Conservation (phyloP, 2,113 vertebrate species). For the Pseudonaja textilis region DNA sequence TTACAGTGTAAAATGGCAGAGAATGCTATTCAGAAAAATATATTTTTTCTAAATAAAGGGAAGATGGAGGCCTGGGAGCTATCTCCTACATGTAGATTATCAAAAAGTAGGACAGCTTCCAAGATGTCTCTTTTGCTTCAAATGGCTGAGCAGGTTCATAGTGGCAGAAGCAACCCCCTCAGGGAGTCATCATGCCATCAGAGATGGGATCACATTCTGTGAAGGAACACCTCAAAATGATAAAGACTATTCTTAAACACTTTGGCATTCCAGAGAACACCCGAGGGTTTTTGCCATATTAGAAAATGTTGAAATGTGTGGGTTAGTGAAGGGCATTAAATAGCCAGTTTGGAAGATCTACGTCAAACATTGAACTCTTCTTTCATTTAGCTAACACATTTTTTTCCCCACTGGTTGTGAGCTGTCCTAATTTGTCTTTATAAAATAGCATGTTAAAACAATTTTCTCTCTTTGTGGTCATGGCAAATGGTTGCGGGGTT, state of each 20-base stretch:
- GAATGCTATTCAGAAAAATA: not conserved
- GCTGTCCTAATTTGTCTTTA: constrained; percentile 12
- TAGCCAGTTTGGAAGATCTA: not conserved
- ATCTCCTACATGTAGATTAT: not conserved
- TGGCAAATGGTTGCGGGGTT: constrained; percentile 13
- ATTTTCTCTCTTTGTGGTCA: constrained; percentile 3
- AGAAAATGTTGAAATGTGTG: not conserved
- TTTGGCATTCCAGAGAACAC: not conserved
- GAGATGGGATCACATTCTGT: not conserved
- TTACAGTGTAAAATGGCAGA: not conserved
- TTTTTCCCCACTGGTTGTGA: not conserved
- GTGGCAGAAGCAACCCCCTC: not conserved
- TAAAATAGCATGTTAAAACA: not conserved
- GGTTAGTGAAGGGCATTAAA: not conserved
- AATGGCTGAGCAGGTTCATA: not conserved
- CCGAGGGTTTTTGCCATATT: not conserved
- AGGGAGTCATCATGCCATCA: not conserved
- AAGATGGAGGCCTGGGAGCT: not conserved
- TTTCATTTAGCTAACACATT: constrained; percentile 7
- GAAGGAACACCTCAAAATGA: not conserved
- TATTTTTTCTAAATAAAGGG: not conserved
- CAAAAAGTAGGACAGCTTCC: not conserved
- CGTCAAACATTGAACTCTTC: not conserved
- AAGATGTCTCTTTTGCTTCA: not conserved
- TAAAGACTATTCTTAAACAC: not conserved